Evolutionary conservation across 2,888 invertebrate species (phyloP).

Genomic region (Cantharis lateralis): DNA sequence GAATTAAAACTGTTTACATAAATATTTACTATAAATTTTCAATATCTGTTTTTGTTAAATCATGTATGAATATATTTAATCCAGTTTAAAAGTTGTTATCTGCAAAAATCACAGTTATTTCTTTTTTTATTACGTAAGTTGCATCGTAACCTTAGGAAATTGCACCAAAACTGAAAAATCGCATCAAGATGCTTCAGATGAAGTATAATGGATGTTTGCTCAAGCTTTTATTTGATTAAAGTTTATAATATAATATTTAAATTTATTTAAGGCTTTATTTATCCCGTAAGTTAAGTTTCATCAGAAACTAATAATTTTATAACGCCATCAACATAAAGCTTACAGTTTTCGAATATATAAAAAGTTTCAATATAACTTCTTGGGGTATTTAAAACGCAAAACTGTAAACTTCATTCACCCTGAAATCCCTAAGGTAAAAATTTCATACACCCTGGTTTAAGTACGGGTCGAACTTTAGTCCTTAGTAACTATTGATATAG

Average conservation of each 20-base stretch:
- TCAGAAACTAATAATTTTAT: background rate
- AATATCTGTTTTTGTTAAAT: background rate
- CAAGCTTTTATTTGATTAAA: background rate
- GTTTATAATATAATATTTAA: background rate
- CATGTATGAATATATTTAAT: background rate
- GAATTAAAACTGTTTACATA: background rate
- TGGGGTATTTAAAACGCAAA: background rate
- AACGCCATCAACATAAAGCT: background rate
- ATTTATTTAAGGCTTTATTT: background rate
- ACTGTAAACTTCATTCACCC: background rate
- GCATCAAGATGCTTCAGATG: background rate
- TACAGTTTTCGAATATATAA: background rate
- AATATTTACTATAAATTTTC: background rate
- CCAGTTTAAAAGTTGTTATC: background rate
- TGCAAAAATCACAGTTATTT: background rate
- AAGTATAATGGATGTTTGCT: background rate
- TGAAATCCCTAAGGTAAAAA: background rate
- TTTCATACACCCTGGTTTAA: background rate
- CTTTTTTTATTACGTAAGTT: background rate
- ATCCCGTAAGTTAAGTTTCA: background rate
- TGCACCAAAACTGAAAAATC: background rate
- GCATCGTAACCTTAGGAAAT: background rate
- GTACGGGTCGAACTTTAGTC: background rate
- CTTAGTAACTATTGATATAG: background rate
- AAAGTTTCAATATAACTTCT: background rate